A percentile compares a stretch with the other conserved stretches of the same genome.
These are phyloP conservation scores for Sebastes dallii DNA, from an alignment of 2,797 vertebrate species.

Conservation along the genomic window DNA sequence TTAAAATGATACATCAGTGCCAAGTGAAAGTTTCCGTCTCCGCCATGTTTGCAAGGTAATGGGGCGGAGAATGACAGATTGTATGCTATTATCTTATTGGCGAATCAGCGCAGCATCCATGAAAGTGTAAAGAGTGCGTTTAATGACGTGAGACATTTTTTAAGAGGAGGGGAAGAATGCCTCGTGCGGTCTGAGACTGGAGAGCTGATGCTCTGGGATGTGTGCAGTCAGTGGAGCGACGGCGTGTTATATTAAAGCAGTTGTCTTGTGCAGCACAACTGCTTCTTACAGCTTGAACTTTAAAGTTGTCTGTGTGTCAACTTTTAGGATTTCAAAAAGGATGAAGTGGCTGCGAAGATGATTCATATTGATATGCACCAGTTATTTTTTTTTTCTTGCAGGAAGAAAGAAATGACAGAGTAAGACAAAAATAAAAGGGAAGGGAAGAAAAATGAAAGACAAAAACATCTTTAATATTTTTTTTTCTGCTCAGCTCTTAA, in stretches of 20 bases:
- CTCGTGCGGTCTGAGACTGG: conserved; percentile 10
- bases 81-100: conserved; percentile 77
- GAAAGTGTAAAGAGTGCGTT: conserved; percentile 56
- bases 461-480: conserved; percentile 54
- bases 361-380: conserved; percentile 20
- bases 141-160: conserved; percentile 75
- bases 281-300: conserved; percentile 10
- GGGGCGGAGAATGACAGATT: conserved; percentile 76
- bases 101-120: conserved; percentile 64
- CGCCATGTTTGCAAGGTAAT: conserved; percentile 76
- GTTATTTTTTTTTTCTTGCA: conserved; percentile 3
- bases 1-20: conserved; percentile 71
- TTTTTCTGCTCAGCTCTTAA: conserved; percentile 57
- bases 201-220: conserved; percentile 34
- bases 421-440: conserved; percentile 26
- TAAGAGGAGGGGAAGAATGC: conserved; percentile 54
- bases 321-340: background rate
- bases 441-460: conserved; percentile 41
- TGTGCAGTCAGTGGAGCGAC: conserved; percentile 25
- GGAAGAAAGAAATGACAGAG: conserved; percentile 1
- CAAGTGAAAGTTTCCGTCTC: conserved; percentile 66
- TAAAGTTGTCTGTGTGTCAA: background rate
- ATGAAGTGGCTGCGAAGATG: background rate
- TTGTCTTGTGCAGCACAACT: conserved; percentile 2
- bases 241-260: conserved; percentile 26